These are phyloP conservation scores for Lycaon pictus DNA, from an alignment of 2,113 vertebrate species.

Conservation along the genomic window DNA sequence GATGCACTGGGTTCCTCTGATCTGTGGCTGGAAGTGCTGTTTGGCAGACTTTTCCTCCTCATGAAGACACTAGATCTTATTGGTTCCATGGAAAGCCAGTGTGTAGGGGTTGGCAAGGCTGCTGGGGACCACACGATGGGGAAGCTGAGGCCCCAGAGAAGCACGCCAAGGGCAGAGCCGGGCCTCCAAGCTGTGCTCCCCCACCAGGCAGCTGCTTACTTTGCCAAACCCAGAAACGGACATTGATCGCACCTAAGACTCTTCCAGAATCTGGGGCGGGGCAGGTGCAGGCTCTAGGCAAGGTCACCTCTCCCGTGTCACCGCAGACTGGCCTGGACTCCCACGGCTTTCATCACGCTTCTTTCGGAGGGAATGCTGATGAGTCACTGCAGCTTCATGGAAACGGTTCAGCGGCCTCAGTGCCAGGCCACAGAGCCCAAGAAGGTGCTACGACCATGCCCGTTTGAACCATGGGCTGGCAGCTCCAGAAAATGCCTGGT, in stretches of 20 bases:
- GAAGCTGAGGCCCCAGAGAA: neutral
- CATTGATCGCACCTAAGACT: neutral
- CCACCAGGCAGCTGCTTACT: neutral
- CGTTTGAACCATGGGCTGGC: accelerated
- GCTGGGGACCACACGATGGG: neutral
- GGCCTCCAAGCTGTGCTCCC: neutral
- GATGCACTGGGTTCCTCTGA: neutral
- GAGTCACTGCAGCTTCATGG: neutral
- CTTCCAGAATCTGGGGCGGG: accelerated
- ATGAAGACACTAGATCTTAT: neutral
- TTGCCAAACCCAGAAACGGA: neutral
- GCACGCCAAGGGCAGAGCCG: accelerated
- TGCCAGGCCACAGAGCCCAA: neutral
- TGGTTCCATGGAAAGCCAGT: accelerated
- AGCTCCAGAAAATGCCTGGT: neutral
- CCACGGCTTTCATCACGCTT: accelerated
- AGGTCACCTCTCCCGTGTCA: neutral
- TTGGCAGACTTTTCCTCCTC: neutral
- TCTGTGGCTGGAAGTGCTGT: neutral
- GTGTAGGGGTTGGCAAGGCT: neutral
- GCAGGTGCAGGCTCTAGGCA: accelerated
- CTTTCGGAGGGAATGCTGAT: accelerated
- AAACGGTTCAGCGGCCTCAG: neutral
- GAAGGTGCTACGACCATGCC: neutral
- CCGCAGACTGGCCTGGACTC: neutral